A percentile compares a stretch with the other conserved stretches of the same genome.
phyloP scores from a whole-genome alignment of 1,140 invertebrate genomes.

The Marisa cornuarietis region DNA sequence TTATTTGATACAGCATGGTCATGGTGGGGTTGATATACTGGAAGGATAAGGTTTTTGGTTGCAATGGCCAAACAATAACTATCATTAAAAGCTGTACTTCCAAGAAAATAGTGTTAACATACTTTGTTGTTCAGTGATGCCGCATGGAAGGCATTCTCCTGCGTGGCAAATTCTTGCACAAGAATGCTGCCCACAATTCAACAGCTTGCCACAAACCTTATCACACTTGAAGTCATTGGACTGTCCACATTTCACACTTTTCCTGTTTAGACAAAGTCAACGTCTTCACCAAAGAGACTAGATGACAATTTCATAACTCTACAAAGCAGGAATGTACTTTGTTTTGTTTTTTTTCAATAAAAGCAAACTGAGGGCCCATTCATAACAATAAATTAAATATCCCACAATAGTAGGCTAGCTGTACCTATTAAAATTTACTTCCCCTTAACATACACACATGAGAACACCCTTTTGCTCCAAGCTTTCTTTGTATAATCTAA shows the following conservation, averaged over 20 bases:
- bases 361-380: background rate
- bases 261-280: slow-evolving; percentile 38
- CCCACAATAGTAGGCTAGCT: background rate
- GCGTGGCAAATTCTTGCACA: slow-evolving; percentile 68
- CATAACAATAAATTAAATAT: background rate
- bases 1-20: too few relatives aligned
- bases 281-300: too few relatives aligned
- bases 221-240: slow-evolving; percentile 48
- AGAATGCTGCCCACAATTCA: slow-evolving; percentile 63
- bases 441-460: background rate
- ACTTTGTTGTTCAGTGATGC: slow-evolving; percentile 56
- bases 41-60: too few relatives aligned
- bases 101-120: slow-evolving; percentile 13
- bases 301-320: too few relatives aligned
- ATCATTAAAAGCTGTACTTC: too few relatives aligned
- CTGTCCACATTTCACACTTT: slow-evolving; percentile 53
- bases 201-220: slow-evolving; percentile 49
- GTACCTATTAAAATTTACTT: background rate
- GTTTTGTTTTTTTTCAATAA: background rate
- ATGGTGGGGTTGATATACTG: too few relatives aligned
- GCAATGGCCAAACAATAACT: too few relatives aligned
- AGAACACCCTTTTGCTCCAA: background rate
- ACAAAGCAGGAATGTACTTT: background rate
- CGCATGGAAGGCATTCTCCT: slow-evolving; percentile 60
- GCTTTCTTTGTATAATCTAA: background rate